phyloP scores from a whole-genome alignment of 2,113 vertebrate species.

The Pachyramphus minor region DNA sequence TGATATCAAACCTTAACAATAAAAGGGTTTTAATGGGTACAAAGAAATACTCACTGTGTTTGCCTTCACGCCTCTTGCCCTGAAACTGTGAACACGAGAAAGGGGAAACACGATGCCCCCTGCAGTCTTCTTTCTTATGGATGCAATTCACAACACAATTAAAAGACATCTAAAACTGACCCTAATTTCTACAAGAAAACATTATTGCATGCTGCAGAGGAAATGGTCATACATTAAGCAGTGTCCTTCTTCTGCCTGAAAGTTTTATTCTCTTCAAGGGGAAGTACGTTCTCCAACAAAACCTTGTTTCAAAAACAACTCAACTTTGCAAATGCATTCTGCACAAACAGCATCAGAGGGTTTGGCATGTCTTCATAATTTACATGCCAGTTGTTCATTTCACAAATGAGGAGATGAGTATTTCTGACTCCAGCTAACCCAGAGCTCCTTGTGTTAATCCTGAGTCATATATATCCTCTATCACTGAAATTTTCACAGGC shows the following conservation, averaged over 20 bases:
- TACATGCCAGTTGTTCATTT: rapidly evolving
- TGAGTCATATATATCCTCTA: background rate
- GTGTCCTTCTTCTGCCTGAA: background rate
- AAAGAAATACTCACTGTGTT: background rate
- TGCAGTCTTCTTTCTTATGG: background rate
- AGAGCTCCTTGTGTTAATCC: background rate
- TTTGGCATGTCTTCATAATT: background rate
- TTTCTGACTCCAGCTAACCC: background rate
- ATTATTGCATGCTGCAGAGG: background rate
- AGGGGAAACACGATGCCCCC: rapidly evolving
- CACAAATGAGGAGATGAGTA: background rate
- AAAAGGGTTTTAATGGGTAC: background rate
- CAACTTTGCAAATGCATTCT: background rate
- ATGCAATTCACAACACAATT: background rate
- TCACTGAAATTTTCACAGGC: background rate
- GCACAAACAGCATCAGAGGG: background rate
- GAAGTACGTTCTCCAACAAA: background rate
- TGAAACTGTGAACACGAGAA: background rate
- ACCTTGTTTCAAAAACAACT: background rate
- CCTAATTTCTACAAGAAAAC: background rate
- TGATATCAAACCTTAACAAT: background rate
- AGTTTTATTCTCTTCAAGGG: background rate
- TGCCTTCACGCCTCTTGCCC: background rate
- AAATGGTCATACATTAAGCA: background rate
- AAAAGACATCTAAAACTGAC: background rate